These are phyloP conservation scores for Hypomecis atomaria DNA, from an alignment of 2,888 invertebrate species.

Conservation along the genomic window DNA sequence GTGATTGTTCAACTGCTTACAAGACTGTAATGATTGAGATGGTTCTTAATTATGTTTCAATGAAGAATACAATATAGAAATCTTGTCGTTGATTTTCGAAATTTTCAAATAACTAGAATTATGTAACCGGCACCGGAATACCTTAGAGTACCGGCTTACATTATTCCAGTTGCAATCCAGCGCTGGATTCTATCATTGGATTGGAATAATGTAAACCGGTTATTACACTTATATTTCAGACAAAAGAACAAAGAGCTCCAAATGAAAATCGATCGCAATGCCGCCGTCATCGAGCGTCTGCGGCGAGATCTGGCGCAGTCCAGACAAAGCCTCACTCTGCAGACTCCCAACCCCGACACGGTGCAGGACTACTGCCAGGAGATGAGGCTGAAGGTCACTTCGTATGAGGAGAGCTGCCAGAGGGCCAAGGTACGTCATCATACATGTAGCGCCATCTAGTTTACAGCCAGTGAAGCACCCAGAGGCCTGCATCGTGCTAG, in stretches of 20 bases:
- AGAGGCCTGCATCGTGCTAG: no score
- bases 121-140: no score
- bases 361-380: constrained; percentile 70
- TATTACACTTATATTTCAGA: constrained; percentile 30
- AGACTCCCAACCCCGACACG: constrained; percentile 66
- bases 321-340: constrained; percentile 54
- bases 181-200: no score
- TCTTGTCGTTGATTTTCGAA: no score
- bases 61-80: no score
- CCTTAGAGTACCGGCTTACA: no score
- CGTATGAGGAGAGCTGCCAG: constrained; percentile 72
- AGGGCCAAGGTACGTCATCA: constrained; percentile 63
- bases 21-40: no score
- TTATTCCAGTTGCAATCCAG: no score
- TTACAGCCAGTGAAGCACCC: no score
- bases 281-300: constrained; percentile 60
- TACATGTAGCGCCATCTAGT: not conserved
- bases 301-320: constrained; percentile 65
- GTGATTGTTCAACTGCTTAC: no score
- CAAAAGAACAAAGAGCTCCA: constrained; percentile 69
- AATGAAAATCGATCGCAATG: constrained; percentile 68
- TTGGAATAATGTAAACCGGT: not conserved
- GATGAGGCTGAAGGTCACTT: constrained; percentile 67
- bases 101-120: no score
- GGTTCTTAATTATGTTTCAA: no score